Base-by-base conservation (phyloP, 2,113 vertebrate genomes). In the Hydrolagus affinis region DNA sequence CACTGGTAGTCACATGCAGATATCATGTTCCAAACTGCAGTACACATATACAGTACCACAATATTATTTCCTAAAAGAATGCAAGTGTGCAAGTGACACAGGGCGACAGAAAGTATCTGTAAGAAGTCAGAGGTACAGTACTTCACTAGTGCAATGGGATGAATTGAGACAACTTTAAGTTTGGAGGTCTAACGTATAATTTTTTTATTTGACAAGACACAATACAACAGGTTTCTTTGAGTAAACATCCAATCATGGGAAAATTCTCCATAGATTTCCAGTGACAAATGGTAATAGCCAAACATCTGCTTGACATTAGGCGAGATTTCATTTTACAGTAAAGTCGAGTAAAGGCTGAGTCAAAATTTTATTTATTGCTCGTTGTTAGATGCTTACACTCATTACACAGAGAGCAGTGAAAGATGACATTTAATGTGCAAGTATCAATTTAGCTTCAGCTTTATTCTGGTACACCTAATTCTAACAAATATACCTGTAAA, bases 391-490 rank as follows among this genome's bases (percentile, higher is more conserved):
- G 25, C 73, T 75, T 19, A 75, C 19, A 17, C 19, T 17, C 11
- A 25, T 25, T 28, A 64, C 44, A 44, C 44, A 44, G 44, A 44
- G 15, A 64, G 7, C 19, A 64, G 60, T 17, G 14, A 77, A 77
- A 77, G 56, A 0, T 59, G 59, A n/a, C 17, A 60, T 59, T 77
- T 77, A 0, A n/a, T 44, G 44, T 44, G 6, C 44, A 44, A 44
- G 44, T 44, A 44, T 44, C 19, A 77, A 77, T 6, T 77, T 23
- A 21, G 19, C 75, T 59, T 2, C 59, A 64, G 30, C 23, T 17
- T 80, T 78, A 78, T 60, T 78, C 60, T 23, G 60, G 60, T 25
- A 78, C 75, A 25, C 23, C 60, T 8, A 32, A 74, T 74, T 44
- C 30, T 44, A 77, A 77, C 57, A 60, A 60, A 60, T 60, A 60